Base-by-base conservation (phyloP, 2,888 invertebrate species). In the Hypomecis atomaria region DNA sequence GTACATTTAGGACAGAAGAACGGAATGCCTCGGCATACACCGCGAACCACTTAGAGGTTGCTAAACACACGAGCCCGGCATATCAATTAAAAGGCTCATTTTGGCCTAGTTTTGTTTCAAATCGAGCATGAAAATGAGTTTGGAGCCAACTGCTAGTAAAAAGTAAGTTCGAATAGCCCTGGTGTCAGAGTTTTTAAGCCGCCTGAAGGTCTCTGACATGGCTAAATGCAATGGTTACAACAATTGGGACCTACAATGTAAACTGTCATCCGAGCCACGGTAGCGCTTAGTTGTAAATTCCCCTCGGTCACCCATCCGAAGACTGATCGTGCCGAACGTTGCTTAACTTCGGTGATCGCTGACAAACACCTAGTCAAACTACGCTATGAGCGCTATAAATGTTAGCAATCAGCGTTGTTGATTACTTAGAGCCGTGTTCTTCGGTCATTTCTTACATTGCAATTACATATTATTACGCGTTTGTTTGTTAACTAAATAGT, bases 81-180 rank as follows among this genome's bases (percentile, higher is more conserved):
- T 88, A 88, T 84, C 82, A 87, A 89, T 87, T 88, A 83, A 81
- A 79, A 73, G 74, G 75, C 77, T 68, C 72, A 71, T 72, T 73
- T 71, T 82, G 87, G 76, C 87, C 88, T 74, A 88, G 79, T 86
- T 77, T 76, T 60, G 54, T 74, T 76, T 78, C 72, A 74, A 81
- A 78, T 79, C 76, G 76, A 76, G 74, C 76, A 77, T 79, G 78
- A 78, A 78, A 79, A 50, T 44, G 40, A 58, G 34, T 62, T 57
- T 34, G 34, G 45, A 44, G 38, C 33, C 36, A 34, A 65, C 66
- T 66, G 55, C 59, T 68, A 59, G 47, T 50, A 65, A 64, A n/a
- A n/a, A n/a, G n/a, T n/a, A n/a, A n/a, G n/a, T n/a, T n/a, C n/a
- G n/a, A n/a, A 23, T 23, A 23, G 23, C 1, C 23, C 23, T 23